Evolutionary conservation across 1,140 invertebrate species (phyloP).

Genomic region (Proales similis): DNA sequence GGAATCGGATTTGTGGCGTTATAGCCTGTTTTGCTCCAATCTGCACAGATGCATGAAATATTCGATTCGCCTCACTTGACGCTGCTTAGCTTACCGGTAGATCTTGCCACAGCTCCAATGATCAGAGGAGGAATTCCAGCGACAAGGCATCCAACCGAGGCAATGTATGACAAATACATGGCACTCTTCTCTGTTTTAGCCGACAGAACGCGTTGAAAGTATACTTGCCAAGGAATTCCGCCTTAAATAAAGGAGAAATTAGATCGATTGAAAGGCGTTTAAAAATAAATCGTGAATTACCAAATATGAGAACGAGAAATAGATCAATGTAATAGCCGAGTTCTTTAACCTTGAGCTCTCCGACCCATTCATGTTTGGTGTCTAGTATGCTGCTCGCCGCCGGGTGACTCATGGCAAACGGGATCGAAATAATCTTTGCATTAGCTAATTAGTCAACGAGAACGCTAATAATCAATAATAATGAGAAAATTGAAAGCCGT

Average conservation of each 20-base stretch:
- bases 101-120: conserved; percentile 89
- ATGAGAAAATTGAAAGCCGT: not conserved
- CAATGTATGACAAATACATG: conserved; percentile 89
- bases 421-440: conserved; percentile 83
- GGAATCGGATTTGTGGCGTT: conserved; percentile 61
- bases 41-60: conserved; percentile 55
- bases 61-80: not conserved
- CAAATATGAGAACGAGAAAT: conserved; percentile 81
- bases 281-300: too few species aligned
- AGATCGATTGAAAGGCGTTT: too few species aligned
- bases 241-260: too few species aligned
- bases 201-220: conserved; percentile 92
- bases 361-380: conserved; percentile 73
- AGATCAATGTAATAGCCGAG: conserved; percentile 81
- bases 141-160: conserved; percentile 82
- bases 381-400: conserved; percentile 70
- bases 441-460: not conserved
- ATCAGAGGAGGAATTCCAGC: conserved; percentile 93
- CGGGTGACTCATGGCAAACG: conserved; percentile 80
- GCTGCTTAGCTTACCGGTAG: conserved; percentile 64
- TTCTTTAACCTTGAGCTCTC: conserved; percentile 64
- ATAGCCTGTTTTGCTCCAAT: conserved; percentile 85
- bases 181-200: conserved; percentile 84
- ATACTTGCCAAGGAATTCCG: conserved; percentile 97
- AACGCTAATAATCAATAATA: conserved; percentile 6